Evolutionary conservation across 2,888 invertebrate genomes (phyloP).

Genomic region (Amphipoea lucens): DNA sequence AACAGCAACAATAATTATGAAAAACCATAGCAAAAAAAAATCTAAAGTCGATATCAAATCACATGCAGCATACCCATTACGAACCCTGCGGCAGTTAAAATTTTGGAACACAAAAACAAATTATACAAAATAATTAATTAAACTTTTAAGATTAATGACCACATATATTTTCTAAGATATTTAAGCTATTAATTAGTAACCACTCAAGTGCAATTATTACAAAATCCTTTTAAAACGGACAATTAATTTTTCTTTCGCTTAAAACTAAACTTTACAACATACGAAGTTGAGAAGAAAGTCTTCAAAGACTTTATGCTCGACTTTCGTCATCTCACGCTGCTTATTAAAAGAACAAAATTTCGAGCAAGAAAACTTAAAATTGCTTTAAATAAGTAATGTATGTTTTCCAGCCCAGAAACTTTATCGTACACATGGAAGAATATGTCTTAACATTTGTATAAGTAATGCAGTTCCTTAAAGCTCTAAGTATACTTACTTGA

Average conservation of each 20-base stretch:
- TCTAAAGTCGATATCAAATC: constrained; percentile 1
- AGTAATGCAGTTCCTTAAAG: not conserved
- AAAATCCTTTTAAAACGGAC: constrained; percentile 49
- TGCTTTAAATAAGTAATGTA: constrained; percentile 38
- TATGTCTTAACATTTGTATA: not conserved
- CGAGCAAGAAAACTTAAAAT: constrained; percentile 45
- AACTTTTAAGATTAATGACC: constrained; percentile 23
- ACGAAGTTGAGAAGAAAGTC: constrained; percentile 70
- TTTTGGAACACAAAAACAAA: constrained; percentile 1
- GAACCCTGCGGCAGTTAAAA: not conserved
- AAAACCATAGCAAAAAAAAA: too few species aligned
- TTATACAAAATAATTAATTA: not conserved
- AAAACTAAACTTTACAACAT: constrained; percentile 64
- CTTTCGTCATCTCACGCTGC: constrained; percentile 67
- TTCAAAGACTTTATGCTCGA: constrained; percentile 52
- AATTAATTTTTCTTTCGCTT: constrained; percentile 66
- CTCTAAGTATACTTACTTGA: not conserved
- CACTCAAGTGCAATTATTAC: constrained; percentile 48
- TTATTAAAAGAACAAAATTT: constrained; percentile 61
- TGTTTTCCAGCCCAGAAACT: constrained; percentile 27
- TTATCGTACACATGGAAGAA: not conserved
- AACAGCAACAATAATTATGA: too few species aligned
- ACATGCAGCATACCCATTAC: not conserved
- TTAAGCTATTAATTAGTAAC: constrained; percentile 48
- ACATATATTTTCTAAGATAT: constrained; percentile 17